Evolutionary conservation across 2,888 invertebrate genomes (phyloP).

Genomic region (Lepidocyrtoides sp.): DNA sequence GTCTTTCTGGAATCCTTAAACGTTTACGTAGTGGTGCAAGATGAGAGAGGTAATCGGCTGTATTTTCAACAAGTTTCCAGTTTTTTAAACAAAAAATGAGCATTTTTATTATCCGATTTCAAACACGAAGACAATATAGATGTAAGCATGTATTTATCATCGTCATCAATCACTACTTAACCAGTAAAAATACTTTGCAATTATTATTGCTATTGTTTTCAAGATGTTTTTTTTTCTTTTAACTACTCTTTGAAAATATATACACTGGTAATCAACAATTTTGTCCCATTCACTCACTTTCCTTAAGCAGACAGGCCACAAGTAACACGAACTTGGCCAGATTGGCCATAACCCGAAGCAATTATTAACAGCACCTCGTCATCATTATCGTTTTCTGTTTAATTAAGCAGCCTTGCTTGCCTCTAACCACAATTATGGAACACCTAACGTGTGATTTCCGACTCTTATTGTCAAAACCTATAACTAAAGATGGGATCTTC

Average conservation of each 20-base stretch:
- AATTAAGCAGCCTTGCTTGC: slow-evolving; percentile 65
- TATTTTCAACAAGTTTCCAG: not conserved
- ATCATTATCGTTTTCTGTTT: slow-evolving; percentile 57
- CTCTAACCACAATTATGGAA: slow-evolving; percentile 54
- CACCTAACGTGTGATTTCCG: slow-evolving; percentile 71
- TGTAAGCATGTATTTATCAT: not conserved
- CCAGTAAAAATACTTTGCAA: not conserved
- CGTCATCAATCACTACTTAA: not conserved
- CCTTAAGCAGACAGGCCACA: slow-evolving; percentile 27
- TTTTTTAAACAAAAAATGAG: not conserved
- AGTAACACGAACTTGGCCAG: slow-evolving; percentile 9
- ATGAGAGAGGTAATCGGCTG: not conserved
- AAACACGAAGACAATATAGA: not conserved
- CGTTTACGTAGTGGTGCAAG: not conserved
- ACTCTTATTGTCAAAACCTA: slow-evolving; percentile 64
- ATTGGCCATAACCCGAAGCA: slow-evolving; percentile 39
- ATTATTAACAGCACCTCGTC: slow-evolving; percentile 65
- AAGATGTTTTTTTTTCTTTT: not conserved
- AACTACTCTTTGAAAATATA: no score
- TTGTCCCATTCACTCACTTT: slow-evolving; percentile 59
- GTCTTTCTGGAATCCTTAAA: not conserved
- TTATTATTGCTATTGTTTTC: not conserved
- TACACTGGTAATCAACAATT: slow-evolving; percentile 19
- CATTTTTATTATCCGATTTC: not conserved
- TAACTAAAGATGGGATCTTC: slow-evolving; percentile 40